Base-by-base conservation (phyloP, 37 sponge, comb jelly and placozoan genomes). In the Haliclona indistincta region DNA sequence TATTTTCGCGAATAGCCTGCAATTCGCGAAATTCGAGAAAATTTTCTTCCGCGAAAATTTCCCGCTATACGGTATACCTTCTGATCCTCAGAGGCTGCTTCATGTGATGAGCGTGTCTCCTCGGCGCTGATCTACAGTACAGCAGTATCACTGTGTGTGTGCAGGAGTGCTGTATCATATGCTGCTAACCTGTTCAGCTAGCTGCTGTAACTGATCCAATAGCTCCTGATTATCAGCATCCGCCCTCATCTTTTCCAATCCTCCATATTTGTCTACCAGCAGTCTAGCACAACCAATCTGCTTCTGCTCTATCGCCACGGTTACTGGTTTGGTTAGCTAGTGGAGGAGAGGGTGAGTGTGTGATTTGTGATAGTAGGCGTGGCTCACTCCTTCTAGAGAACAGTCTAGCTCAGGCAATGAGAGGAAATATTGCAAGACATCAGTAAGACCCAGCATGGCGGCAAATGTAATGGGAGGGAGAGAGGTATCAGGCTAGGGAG, bases 231-330 rank as follows among this genome's bases (percentile, higher is more conserved):
- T n/a, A n/a, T n/a, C n/a, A n/a, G n/a, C n/a, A n/a, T n/a, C n/a
- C n/a, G n/a, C n/a, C n/a, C n/a, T n/a, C n/a, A n/a, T 8, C 26
- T 26, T 58, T 58, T 25, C 60, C 60, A 58, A 58, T 58, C 60
- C 60, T n/a, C 60, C 60, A 58, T 58, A 58, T 58, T 26, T 58
- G 6, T 58, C 60, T 6, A 6, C 11, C n/a, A 58, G 13, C 22
- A 58, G 6, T 58, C n/a, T 8, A n/a, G 60, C 60, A 58, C 60
- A 58, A 25, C 28, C 23, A 58, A n/a, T 58, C 26, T 58, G 60
- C 25, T 26, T 26, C 28, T n/a, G 11, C n/a, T 8, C 7, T 7
- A 58, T 8, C 11, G 60, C 60, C n/a, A 25, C 60, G 7, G 28
- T 58, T 8, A n/a, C 6, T 25, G 60, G 60, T n/a, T 58, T 26